Percentiles rank a stretch among this genome's conserved stretches.
phyloP scores from a whole-genome alignment of 2,797 vertebrate genomes.

The Australoheros facetus region DNA sequence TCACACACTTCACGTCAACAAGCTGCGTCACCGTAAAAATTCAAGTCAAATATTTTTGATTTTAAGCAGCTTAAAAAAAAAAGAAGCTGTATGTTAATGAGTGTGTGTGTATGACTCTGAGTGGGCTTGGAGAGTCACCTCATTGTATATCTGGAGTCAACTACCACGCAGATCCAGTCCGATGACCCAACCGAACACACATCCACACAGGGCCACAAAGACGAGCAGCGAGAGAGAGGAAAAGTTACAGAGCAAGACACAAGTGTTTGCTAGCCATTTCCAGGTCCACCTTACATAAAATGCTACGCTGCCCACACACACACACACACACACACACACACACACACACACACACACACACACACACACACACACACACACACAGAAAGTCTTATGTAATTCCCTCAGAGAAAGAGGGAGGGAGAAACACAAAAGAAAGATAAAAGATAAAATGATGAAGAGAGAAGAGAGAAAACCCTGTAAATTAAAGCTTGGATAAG shows the following conservation, averaged over 20 bases:
- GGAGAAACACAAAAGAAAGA: conserved; percentile 43
- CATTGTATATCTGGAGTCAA: conserved; percentile 31
- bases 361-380: conserved; percentile 56
- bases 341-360: conserved; percentile 66
- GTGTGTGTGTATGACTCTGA: conserved; percentile 13
- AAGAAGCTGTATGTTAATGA: not conserved
- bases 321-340: conserved; percentile 22
- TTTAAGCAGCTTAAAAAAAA: conserved; percentile 12
- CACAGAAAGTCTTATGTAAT: conserved; percentile 70
- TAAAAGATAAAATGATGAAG: conserved; percentile 50
- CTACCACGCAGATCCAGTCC: conserved; percentile 41
- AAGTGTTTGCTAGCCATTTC: conserved; percentile 68
- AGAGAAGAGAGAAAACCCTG: conserved; percentile 24
- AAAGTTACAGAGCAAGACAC: conserved; percentile 54
- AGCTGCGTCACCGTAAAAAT: not conserved
- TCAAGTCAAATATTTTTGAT: not conserved
- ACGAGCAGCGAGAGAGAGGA: not conserved
- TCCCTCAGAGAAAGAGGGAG: conserved; percentile 64
- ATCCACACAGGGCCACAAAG: conserved; percentile 33
- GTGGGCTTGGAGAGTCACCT: conserved; percentile 33
- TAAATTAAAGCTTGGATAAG: conserved; percentile 45
- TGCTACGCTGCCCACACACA: conserved; percentile 68
- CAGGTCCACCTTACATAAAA: conserved; percentile 77
- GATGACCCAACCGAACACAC: conserved; percentile 20
- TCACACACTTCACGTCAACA: not conserved